These are phyloP conservation scores for Venturia canescens DNA, from an alignment of 1,140 invertebrate species.

Conservation along the genomic window DNA sequence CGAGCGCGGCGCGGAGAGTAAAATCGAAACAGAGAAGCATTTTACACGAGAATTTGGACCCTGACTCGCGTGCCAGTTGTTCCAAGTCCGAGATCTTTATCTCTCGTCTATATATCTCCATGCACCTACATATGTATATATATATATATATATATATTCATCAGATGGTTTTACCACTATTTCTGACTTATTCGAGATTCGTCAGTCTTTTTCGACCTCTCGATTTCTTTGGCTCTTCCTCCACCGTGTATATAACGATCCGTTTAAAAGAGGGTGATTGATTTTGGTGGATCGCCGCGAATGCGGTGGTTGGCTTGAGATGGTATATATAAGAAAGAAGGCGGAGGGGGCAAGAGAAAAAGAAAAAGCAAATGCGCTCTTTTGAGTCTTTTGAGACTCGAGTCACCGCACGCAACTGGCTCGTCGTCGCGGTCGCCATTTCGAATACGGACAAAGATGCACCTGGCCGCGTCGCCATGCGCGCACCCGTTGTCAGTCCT, in stretches of 20 bases:
- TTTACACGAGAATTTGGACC: slow-evolving; percentile 14
- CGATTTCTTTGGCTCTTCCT: slow-evolving; percentile 15
- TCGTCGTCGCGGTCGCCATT: background rate
- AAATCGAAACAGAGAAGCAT: background rate
- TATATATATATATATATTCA: slow-evolving; percentile 7
- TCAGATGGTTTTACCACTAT: background rate
- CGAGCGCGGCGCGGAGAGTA: background rate
- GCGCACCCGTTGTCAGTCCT: background rate
- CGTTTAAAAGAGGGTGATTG: slow-evolving; percentile 58
- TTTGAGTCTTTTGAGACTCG: background rate
- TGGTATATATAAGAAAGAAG: slow-evolving; percentile 45
- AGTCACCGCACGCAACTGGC: slow-evolving; percentile 22
- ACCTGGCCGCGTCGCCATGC: slow-evolving; percentile 19
- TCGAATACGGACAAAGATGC: slow-evolving; percentile 7
- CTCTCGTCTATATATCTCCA: slow-evolving; percentile 33
- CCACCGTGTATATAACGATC: slow-evolving; percentile 40
- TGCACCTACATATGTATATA: slow-evolving; percentile 18
- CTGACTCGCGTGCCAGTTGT: slow-evolving; percentile 43
- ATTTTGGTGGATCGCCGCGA: slow-evolving; percentile 56
- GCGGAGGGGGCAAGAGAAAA: slow-evolving; percentile 15
- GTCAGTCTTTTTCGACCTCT: slow-evolving; percentile 2
- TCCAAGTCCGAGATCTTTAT: slow-evolving; percentile 55
- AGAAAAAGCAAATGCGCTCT: slow-evolving; percentile 33
- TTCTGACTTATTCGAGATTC: background rate
- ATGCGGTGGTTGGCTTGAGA: slow-evolving; percentile 53